Percentiles rank a stretch among this genome's conserved stretches.
Evolutionary conservation across 2,888 invertebrate species (phyloP).

Genomic region (Mystacides longicornis): DNA sequence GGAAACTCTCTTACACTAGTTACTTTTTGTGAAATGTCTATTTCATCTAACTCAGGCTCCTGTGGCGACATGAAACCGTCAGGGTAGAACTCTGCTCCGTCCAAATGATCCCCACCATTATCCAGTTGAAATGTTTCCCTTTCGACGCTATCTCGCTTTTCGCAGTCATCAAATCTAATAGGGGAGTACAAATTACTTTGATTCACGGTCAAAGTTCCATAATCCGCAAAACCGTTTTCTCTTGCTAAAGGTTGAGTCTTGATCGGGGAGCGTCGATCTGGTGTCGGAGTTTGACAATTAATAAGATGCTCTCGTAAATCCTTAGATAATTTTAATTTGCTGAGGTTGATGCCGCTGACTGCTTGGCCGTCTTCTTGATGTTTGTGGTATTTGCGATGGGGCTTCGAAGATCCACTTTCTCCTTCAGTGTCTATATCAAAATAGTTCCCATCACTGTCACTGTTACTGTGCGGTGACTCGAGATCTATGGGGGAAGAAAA

Average conservation of each 20-base stretch:
- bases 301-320: constrained; percentile 28
- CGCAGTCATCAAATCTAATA: constrained; percentile 46
- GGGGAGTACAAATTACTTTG: constrained; percentile 35
- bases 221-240: constrained; percentile 39
- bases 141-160: constrained; percentile 34
- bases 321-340: constrained; percentile 18
- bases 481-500: constrained; percentile 31
- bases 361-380: constrained; percentile 27
- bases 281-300: constrained; percentile 41
- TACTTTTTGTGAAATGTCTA: constrained; percentile 31
- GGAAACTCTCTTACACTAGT: background rate
- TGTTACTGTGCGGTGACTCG: constrained; percentile 33
- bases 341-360: constrained; percentile 10
- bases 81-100: constrained; percentile 28
- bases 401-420: constrained; percentile 28
- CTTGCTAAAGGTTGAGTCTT: constrained; percentile 39
- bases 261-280: constrained; percentile 39
- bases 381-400: constrained; percentile 30
- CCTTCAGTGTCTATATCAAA: constrained; percentile 34
- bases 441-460: constrained; percentile 37
- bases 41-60: constrained; percentile 21
- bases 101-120: constrained; percentile 29
- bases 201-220: constrained; percentile 30
- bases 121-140: constrained; percentile 36
- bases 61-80: constrained; percentile 30